A percentile compares a stretch with the other conserved stretches of the same genome.
These are phyloP conservation scores for Iselma pallidipennis DNA, from an alignment of 2,888 invertebrate genomes.

Conservation along the genomic window DNA sequence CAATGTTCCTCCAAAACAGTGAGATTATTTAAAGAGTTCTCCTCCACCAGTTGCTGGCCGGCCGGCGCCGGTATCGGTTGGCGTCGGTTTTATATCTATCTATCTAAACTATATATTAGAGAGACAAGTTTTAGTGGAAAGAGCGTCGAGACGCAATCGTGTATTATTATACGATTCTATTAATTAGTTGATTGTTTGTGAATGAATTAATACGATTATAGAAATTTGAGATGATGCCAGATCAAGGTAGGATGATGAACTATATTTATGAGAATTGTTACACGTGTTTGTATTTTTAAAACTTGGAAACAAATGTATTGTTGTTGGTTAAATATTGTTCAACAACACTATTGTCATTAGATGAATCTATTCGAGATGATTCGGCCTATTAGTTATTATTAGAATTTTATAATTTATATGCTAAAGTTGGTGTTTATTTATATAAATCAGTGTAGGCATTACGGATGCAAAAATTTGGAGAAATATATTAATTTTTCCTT, in stretches of 20 bases:
- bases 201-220: not conserved
- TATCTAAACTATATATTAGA: too few species aligned
- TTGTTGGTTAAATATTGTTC: not conserved
- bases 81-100: too few species aligned
- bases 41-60: slow-evolving; percentile 40
- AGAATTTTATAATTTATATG: not conserved
- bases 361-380: not conserved
- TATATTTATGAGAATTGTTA: not conserved
- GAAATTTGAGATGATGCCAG: not conserved
- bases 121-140: not conserved
- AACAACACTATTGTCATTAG: not conserved
- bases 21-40: slow-evolving; percentile 6
- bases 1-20: slow-evolving; percentile 8
- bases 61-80: slow-evolving; percentile 33
- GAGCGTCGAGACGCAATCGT: slow-evolving; percentile 27
- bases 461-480: not conserved
- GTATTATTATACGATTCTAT: not conserved
- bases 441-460: not conserved
- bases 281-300: not conserved
- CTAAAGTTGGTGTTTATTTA: not conserved
- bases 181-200: not conserved
- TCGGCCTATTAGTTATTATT: not conserved
- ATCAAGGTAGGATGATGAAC: not conserved
- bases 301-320: too few species aligned
- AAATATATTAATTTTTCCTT: too few species aligned